Conservation (phyloP, 1,140 invertebrate species). For the Hycleus cichorii region DNA sequence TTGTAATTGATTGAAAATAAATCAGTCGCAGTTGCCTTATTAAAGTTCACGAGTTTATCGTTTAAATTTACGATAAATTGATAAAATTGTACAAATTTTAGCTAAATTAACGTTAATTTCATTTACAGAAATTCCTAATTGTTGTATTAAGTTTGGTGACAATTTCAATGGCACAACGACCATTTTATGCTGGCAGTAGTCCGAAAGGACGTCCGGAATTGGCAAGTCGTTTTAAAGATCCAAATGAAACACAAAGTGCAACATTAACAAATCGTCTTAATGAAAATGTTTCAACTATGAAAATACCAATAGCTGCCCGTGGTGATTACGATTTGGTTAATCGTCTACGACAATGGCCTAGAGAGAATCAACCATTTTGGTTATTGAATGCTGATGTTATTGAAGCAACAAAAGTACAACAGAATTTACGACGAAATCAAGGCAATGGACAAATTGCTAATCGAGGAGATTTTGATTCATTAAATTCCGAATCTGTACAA, state of each 20-base stretch:
- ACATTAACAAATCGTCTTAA: conserved; percentile 32
- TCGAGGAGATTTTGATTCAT: no score
- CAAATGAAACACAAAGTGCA: conserved; percentile 9
- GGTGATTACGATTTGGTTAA: conserved; percentile 45
- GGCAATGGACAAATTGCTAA: no score
- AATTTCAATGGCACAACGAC: conserved; percentile 28
- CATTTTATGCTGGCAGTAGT: conserved; percentile 29
- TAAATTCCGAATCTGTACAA: no score
- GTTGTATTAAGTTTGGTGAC: conserved; percentile 14
- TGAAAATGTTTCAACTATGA: conserved; percentile 17
- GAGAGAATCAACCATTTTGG: conserved; percentile 51
- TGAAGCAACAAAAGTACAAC: conserved; percentile 31
- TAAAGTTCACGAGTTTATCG: no score
- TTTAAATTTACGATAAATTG: no score
- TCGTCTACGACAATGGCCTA: conserved; percentile 44
- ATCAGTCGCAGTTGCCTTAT: no score
- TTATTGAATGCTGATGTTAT: conserved; percentile 48
- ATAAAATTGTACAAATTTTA: no score
- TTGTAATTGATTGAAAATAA: no score
- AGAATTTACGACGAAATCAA: background rate
- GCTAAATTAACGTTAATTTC: background rate
- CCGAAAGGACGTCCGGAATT: conserved; percentile 33
- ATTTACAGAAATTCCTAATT: conserved; percentile 21
- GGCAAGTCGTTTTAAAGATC: conserved; percentile 28
- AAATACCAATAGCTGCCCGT: conserved; percentile 41